phyloP scores from a whole-genome alignment of 1,140 invertebrate species.

The Eufriesea mexicana region DNA sequence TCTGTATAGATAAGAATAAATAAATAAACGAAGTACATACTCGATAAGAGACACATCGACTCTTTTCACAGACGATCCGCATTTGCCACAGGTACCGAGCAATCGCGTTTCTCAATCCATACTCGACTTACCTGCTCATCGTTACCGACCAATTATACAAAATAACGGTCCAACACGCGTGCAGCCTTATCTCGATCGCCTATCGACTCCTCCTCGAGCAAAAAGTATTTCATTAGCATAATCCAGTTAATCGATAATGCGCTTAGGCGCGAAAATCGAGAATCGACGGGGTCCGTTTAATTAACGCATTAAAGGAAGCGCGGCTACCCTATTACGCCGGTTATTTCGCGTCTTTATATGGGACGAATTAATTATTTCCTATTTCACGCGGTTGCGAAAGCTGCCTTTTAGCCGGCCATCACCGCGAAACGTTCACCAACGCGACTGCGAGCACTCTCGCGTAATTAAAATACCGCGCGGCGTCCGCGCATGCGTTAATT shows the following conservation, averaged over 20 bases:
- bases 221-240: background rate
- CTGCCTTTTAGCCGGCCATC: background rate
- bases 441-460: too few relatives aligned
- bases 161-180: too few relatives aligned
- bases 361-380: background rate
- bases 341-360: constrained; percentile 3
- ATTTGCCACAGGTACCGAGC: too few relatives aligned
- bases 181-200: too few relatives aligned
- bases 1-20: too few relatives aligned
- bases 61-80: too few relatives aligned
- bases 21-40: too few relatives aligned
- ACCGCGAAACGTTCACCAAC: background rate
- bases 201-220: too few relatives aligned
- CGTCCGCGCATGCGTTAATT: background rate
- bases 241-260: constrained; percentile 10
- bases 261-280: background rate
- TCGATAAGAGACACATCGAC: too few relatives aligned
- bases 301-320: background rate
- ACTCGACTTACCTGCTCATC: too few relatives aligned
- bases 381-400: background rate
- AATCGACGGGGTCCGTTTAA: background rate
- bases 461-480: constrained; percentile 1
- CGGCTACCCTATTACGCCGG: background rate
- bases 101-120: too few relatives aligned
- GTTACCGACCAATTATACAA: background rate